Percentiles rank a stretch among this genome's conserved stretches.
Evolutionary conservation across 2,888 invertebrate genomes (phyloP).

Genomic region (Macrosiphum euphorbiae): DNA sequence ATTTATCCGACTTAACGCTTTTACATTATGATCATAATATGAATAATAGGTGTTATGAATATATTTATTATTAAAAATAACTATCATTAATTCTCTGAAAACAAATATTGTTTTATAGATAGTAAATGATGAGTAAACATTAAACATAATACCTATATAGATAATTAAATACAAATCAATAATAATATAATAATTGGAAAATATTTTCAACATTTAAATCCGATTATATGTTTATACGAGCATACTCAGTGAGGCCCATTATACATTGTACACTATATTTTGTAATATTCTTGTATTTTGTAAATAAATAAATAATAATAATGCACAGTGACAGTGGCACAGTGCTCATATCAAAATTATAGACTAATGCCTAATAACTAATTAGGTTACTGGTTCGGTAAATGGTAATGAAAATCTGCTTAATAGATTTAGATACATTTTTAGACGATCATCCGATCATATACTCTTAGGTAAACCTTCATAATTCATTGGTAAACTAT

Average conservation of each 20-base stretch:
- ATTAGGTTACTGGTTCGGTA: background rate
- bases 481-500: background rate
- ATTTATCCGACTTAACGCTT: background rate
- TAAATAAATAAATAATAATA: no score
- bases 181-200: background rate
- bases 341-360: background rate
- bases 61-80: background rate
- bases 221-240: background rate
- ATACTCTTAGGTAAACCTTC: background rate
- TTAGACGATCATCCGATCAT: background rate
- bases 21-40: background rate
- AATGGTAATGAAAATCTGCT: background rate
- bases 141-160: background rate
- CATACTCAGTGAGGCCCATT: no score
- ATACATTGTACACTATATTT: no score
- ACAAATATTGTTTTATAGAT: background rate
- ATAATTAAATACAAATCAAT: background rate
- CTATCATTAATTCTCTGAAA: background rate
- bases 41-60: background rate
- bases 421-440: background rate
- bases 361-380: background rate
- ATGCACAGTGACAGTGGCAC: background rate
- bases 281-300: no score
- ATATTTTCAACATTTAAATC: background rate
- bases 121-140: background rate